Evolutionary conservation across 1,140 invertebrate species (phyloP), one percentile per base, ranked within the genome.

Genomic region (Parapsyche elsis): DNA sequence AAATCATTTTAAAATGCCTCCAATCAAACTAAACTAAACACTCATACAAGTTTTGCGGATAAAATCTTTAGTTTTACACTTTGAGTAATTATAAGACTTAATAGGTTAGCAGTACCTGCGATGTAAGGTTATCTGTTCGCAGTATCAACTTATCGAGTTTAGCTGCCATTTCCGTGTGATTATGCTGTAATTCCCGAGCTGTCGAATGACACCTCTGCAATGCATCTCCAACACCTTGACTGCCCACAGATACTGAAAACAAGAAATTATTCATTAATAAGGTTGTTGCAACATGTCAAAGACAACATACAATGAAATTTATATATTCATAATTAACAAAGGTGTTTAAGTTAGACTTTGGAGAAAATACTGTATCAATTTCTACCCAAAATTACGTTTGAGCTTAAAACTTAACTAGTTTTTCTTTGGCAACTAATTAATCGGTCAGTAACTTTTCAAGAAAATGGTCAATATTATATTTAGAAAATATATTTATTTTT

Each of bases 131-230:
- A 53, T 85, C 86, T 59, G 91, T 85, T 78, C 89, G 87, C 23
- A 82, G 71, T 23, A 88, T 87, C 30, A 91, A 84, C 78, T 86
- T 85, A 0, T 86, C 85, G 5, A 93, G 84, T 78, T 90, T 87
- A 44, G 85, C 86, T 81, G 89, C 90, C 53, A 93, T 86, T 45
- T 88, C 86, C 12, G 89, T 92, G 61, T 92, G 91, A 84, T 93
- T 93, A 49, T 90, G 88, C 61, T 90, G 90, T 2, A 93, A 86
- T 76, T 92, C 90, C 84, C 89, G 91, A 19, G 91, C 90, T 1
- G 91, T 85, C 0, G 91, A 91, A 84, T 93, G 92, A 83, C 91
- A 93, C 83, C 91, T 89, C 84, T 93, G 92, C 26, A 93, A 81
- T 0, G 90, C 90, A 83, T 92, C 92, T 19, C 91, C 91, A 70